These are phyloP conservation scores for Armadillidium nasatum DNA, from an alignment of 1,140 invertebrate genomes.

Conservation along the genomic window DNA sequence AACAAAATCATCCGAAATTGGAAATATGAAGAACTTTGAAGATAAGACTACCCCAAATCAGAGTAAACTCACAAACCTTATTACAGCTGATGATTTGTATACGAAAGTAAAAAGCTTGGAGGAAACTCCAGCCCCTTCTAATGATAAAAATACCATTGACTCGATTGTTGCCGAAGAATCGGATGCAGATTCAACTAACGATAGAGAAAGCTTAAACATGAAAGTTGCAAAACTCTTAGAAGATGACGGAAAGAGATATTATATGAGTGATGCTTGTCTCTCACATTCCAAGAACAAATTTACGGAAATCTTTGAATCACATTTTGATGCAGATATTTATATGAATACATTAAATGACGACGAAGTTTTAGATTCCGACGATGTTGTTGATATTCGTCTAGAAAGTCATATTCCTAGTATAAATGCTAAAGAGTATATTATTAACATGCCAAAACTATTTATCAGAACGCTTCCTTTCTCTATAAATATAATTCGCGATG, in stretches of 20 bases:
- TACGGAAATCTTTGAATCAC: constrained; percentile 4
- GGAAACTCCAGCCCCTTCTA: too few relatives aligned
- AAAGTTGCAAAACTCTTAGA: not conserved
- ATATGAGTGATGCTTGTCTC: not conserved
- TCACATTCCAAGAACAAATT: not conserved
- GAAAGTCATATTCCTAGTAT: not conserved
- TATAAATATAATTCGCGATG: not conserved
- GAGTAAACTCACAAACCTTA: too few relatives aligned
- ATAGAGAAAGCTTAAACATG: not conserved
- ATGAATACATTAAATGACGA: not conserved
- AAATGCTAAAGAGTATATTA: not conserved
- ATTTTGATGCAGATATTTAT: not conserved
- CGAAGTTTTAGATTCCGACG: not conserved
- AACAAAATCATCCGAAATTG: too few relatives aligned
- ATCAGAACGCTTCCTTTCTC: not conserved
- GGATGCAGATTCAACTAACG: too few relatives aligned
- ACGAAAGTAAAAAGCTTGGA: too few relatives aligned
- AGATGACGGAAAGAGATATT: not conserved
- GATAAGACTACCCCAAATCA: too few relatives aligned
- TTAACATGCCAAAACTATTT: not conserved
- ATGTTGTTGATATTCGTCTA: not conserved
- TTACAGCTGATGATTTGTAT: too few relatives aligned
- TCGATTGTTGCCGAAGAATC: too few relatives aligned
- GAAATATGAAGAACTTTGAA: too few relatives aligned
- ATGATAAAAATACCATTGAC: too few relatives aligned